Evolutionary conservation across 2,888 invertebrate genomes (phyloP).

Genomic region (Salpingus planirostris): DNA sequence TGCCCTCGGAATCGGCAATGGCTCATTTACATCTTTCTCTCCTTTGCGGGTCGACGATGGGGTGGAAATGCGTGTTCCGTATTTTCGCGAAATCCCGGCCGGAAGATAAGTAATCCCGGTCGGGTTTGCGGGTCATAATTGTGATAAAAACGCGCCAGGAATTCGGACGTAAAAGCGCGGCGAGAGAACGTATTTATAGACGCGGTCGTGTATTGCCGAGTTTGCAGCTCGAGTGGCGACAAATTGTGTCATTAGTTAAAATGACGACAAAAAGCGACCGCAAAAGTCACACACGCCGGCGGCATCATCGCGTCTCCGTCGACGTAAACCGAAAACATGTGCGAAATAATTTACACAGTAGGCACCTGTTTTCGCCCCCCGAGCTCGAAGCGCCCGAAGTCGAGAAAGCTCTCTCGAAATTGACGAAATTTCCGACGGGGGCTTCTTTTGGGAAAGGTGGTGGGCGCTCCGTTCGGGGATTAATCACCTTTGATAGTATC

Average conservation of each 20-base stretch:
- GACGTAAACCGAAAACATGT: conserved; percentile 24
- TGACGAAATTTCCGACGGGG: no score
- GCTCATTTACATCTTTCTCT: no score
- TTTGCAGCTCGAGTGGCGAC: conserved; percentile 30
- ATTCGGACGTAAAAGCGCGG: no score
- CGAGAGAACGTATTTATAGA: conserved; percentile 25
- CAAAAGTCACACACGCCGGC: conserved; percentile 29
- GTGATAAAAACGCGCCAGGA: no score
- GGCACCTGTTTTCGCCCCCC: conserved; percentile 13
- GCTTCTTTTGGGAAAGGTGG: no score
- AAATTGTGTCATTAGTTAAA: conserved; percentile 36
- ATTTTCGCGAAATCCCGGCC: no score
- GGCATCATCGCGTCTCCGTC: conserved; percentile 28
- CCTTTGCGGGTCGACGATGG: no score
- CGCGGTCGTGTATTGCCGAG: conserved; percentile 22
- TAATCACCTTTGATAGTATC: conserved; percentile 7
- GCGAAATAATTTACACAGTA: conserved; percentile 22
- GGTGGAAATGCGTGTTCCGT: no score
- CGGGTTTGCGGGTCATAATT: no score
- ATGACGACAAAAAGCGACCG: conserved; percentile 30
- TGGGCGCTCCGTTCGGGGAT: neutral
- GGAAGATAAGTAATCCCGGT: no score
- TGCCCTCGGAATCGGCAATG: no score
- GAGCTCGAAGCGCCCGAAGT: conserved; percentile 7
- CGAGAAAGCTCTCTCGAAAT: conserved; percentile 1